These are phyloP conservation scores for Scytalopus superciliaris DNA, from an alignment of 2,113 vertebrate genomes.

Conservation along the genomic window DNA sequence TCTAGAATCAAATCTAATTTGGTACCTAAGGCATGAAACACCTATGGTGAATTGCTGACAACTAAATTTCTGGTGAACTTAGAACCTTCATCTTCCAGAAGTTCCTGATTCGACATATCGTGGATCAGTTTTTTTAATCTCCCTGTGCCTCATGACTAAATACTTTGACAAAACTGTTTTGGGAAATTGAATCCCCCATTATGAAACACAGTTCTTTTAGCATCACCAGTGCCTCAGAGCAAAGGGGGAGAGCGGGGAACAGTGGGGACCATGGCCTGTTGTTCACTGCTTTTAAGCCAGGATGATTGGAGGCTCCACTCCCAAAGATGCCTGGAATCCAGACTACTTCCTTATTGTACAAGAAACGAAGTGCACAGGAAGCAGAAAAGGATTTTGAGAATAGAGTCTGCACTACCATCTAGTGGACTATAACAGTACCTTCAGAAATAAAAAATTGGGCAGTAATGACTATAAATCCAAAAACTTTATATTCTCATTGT, in stretches of 20 bases:
- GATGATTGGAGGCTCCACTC: neutral
- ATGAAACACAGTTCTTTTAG: neutral
- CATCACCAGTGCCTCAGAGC: neutral
- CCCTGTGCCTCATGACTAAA: neutral
- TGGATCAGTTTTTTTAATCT: neutral
- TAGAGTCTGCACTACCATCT: conserved; percentile 33
- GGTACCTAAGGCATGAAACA: neutral
- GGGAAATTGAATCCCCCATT: neutral
- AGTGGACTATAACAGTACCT: neutral
- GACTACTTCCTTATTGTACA: neutral
- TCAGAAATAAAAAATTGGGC: neutral
- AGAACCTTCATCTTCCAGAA: neutral
- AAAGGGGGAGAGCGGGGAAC: neutral
- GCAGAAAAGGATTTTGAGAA: neutral
- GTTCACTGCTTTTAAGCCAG: neutral
- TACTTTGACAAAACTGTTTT: neutral
- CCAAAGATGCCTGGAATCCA: neutral
- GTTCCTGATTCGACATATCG: neutral
- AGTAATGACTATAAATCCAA: neutral
- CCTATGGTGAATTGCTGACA: neutral
- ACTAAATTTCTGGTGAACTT: neutral
- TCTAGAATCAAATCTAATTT: neutral
- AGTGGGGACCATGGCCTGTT: too few species aligned
- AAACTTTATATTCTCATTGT: neutral
- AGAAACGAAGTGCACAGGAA: neutral